These are phyloP conservation scores for Threskiornis aethiopicus DNA, from an alignment of 2,797 vertebrate genomes.

Conservation along the genomic window DNA sequence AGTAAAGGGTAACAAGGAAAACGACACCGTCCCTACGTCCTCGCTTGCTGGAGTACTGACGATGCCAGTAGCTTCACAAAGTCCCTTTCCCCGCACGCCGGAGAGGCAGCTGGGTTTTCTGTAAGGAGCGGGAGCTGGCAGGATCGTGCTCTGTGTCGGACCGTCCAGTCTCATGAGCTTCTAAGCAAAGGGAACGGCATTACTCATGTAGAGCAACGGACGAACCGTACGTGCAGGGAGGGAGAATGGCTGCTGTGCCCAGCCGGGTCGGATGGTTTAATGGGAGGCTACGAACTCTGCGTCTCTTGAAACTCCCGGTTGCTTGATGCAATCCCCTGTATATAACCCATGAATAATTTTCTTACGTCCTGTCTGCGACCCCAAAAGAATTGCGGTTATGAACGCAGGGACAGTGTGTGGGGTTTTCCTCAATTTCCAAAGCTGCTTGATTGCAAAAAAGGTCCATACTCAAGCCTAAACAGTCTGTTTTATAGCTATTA, in stretches of 20 bases:
- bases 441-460: background rate
- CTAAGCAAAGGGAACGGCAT: background rate
- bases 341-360: background rate
- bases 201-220: rapidly evolving
- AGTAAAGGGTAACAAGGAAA: background rate
- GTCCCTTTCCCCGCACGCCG: background rate
- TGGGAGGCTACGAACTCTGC: rapidly evolving
- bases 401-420: background rate
- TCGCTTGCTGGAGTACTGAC: background rate
- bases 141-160: background rate
- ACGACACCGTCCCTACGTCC: rapidly evolving
- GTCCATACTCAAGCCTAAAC: background rate
- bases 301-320: background rate
- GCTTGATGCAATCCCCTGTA: background rate
- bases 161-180: rapidly evolving
- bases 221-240: background rate
- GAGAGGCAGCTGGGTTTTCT: background rate
- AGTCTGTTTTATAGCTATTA: background rate
- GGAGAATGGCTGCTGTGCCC: rapidly evolving
- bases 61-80: background rate
- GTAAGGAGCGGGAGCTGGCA: background rate
- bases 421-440: background rate
- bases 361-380: background rate
- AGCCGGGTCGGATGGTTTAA: background rate
- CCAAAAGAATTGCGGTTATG: background rate